Percentiles rank a stretch among this genome's conserved stretches.
Evolutionary conservation across 2,113 vertebrate genomes (phyloP).

Genomic region (Collichthys lucidus): DNA sequence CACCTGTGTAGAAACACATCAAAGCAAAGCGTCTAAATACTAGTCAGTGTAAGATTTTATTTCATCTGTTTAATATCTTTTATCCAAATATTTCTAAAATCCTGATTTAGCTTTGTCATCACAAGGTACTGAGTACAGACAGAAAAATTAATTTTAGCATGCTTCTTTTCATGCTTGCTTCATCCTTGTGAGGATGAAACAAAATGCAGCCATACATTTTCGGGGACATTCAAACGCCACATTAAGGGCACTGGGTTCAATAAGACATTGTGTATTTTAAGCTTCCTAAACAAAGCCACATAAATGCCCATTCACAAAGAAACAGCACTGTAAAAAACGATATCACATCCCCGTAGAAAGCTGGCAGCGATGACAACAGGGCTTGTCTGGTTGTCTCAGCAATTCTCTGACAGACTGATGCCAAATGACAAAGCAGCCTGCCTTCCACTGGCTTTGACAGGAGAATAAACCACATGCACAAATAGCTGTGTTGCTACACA

Average conservation of each 20-base stretch:
- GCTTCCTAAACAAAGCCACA: conserved; percentile 3
- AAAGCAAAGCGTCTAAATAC: background rate
- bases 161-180: background rate
- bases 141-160: too few relatives aligned
- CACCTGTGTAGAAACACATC: too few relatives aligned
- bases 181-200: background rate
- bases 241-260: background rate
- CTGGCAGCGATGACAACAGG: conserved; percentile 38
- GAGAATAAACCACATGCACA: conserved; percentile 28
- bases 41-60: background rate
- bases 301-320: conserved; percentile 36
- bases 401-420: conserved; percentile 47
- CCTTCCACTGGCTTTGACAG: conserved; percentile 31
- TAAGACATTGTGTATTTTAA: background rate
- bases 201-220: background rate
- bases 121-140: background rate
- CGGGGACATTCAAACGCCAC: background rate
- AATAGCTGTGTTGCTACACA: background rate
- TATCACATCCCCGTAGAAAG: conserved; percentile 36
- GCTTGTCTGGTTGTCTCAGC: conserved; percentile 47
- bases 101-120: background rate
- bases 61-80: background rate
- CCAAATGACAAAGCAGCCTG: conserved; percentile 43
- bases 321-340: background rate
- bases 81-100: background rate